Conservation (phyloP, 2,888 invertebrate species). For the Lithophane leautieri region DNA sequence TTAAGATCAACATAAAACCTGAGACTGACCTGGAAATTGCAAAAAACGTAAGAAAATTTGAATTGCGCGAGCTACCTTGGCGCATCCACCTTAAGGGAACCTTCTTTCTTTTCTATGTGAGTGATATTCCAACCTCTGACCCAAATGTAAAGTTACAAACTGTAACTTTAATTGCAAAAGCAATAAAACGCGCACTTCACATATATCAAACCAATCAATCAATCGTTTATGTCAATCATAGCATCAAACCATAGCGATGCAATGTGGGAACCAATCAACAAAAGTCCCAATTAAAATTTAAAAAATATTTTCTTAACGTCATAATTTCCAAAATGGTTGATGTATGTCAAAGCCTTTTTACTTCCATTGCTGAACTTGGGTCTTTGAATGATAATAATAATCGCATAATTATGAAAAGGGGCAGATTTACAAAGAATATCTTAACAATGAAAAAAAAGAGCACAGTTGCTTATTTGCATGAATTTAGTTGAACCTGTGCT, state of each 20-base stretch:
- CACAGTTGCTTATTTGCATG: no score
- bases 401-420: no score
- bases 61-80: no score
- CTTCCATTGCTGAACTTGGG: not conserved
- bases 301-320: conserved; percentile 1
- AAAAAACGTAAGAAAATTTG: no score
- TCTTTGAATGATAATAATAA: no score
- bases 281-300: conserved; percentile 11
- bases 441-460: no score
- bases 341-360: not conserved
- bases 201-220: conserved; percentile 35
- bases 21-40: no score
- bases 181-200: conserved; percentile 34
- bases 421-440: no score
- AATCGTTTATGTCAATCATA: conserved; percentile 56
- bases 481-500: no score
- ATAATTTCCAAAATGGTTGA: not conserved
- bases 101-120: not conserved
- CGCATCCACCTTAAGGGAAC: no score
- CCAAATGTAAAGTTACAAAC: not conserved
- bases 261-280: conserved; percentile 49
- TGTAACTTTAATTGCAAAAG: conserved; percentile 32
- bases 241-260: conserved; percentile 48
- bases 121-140: conserved; percentile 13
- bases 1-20: no score